phyloP scores from a whole-genome alignment of 2,888 invertebrate genomes.

The Himalopsyche japonica region DNA sequence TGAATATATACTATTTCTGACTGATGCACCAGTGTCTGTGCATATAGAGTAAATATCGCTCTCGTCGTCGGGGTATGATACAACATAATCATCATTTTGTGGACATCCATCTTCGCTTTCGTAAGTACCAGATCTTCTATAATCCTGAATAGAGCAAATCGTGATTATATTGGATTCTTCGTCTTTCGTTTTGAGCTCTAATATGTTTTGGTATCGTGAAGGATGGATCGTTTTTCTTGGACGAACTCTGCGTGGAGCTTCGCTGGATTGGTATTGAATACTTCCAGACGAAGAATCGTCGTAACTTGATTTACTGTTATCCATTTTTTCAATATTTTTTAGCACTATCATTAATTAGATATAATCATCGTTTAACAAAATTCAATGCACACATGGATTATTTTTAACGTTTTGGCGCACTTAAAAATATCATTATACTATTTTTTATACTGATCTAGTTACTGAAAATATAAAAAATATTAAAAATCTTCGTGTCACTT shows the following conservation, averaged over 20 bases:
- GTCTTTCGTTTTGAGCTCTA: conserved; percentile 32
- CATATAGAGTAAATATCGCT: conserved; percentile 46
- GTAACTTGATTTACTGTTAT: conserved; percentile 6
- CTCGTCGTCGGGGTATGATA: conserved; percentile 50
- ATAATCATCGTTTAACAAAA: no score
- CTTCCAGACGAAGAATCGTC: conserved; percentile 27
- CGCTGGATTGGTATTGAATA: not conserved
- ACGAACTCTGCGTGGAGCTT: not conserved
- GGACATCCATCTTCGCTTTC: conserved; percentile 44
- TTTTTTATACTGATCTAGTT: no score
- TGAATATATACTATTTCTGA: conserved; percentile 25
- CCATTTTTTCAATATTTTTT: conserved; percentile 3
- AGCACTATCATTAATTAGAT: not conserved
- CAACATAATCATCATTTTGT: conserved; percentile 49
- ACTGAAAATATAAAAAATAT: no score
- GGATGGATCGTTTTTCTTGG: conserved; percentile 37
- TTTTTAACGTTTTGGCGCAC: no score
- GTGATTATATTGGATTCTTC: conserved; percentile 33
- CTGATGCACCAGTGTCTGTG: conserved; percentile 8
- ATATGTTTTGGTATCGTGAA: conserved; percentile 34
- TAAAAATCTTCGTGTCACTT: no score
- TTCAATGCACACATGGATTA: no score
- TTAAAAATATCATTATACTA: no score
- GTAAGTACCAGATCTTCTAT: conserved; percentile 39
- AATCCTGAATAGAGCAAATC: conserved; percentile 38